Evolutionary conservation across 92 coral and sea anemone genomes (phyloP), one percentile per base, ranked within the genome.

Genomic region (Isaurus tuberculatus): DNA sequence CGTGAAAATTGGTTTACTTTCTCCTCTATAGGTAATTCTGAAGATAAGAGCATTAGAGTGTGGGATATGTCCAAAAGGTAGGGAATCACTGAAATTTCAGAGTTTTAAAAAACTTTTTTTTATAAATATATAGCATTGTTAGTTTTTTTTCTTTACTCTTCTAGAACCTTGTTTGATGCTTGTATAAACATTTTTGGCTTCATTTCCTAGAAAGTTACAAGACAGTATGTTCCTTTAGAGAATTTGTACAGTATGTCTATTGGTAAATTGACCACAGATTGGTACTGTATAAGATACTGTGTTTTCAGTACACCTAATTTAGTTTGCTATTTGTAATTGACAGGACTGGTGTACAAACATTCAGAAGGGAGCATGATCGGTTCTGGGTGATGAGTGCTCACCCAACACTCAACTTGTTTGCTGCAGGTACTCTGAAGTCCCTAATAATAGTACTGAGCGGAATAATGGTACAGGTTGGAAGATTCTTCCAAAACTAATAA

Each of bases 61-160:
- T 95, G 98, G 98, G 98, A 95, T 88, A 94, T 95, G 98, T 95
- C 98, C 31, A 95, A 95, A 86, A 94, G 98, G 98, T 95, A 42
- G 33, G n/a, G n/a, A n/a, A n/a, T n/a, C n/a, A n/a, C n/a, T n/a
- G n/a, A n/a, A n/a, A n/a, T n/a, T n/a, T n/a, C n/a, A n/a, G n/a
- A n/a, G n/a, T n/a, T n/a, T n/a, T n/a, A n/a, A n/a, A n/a, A n/a
- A n/a, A n/a, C n/a, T n/a, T n/a, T n/a, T n/a, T n/a, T n/a, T n/a
- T n/a, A n/a, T n/a, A n/a, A n/a, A n/a, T n/a, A n/a, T n/a, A n/a
- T n/a, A n/a, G n/a, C n/a, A n/a, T n/a, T n/a, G n/a, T n/a, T n/a
- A n/a, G n/a, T n/a, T n/a, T n/a, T n/a, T n/a, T n/a, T n/a, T n/a
- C n/a, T n/a, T n/a, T n/a, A n/a, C n/a, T n/a, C n/a, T n/a, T n/a